phyloP scores from a whole-genome alignment of 1,140 invertebrate genomes.

The Heliconius hermathena region DNA sequence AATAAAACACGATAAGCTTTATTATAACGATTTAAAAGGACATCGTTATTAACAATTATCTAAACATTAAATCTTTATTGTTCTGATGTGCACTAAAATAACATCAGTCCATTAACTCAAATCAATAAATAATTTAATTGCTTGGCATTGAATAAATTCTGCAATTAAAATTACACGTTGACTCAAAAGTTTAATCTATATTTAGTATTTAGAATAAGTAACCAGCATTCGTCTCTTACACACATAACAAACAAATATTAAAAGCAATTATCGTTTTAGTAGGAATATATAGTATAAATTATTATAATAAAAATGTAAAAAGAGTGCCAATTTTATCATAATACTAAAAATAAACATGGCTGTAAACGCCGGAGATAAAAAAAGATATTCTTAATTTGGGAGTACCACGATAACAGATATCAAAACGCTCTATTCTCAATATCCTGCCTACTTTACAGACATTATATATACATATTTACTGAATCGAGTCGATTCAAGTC shows the following conservation, averaged over 20 bases:
- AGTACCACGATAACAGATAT: too few species aligned
- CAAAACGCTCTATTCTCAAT: too few species aligned
- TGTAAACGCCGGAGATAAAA: too few species aligned
- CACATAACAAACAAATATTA: too few species aligned
- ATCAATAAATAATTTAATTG: background rate
- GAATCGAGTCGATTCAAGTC: slow-evolving; percentile 7
- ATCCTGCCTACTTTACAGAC: background rate
- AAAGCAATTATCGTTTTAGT: too few species aligned
- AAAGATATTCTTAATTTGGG: too few species aligned
- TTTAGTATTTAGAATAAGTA: background rate
- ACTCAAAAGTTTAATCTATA: background rate
- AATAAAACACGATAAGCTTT: background rate
- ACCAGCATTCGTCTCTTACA: too few species aligned
- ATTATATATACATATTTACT: background rate
- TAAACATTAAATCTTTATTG: background rate
- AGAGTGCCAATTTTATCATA: too few species aligned
- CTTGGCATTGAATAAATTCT: background rate
- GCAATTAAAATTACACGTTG: background rate
- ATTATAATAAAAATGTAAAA: too few species aligned
- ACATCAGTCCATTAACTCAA: background rate
- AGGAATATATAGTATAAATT: too few species aligned
- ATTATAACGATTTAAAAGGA: background rate
- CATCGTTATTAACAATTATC: slow-evolving; percentile 7
- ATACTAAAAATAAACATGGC: too few species aligned
- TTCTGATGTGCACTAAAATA: background rate